These are phyloP conservation scores for Bellardia pandia DNA, from an alignment of 2,888 invertebrate species.

Conservation along the genomic window DNA sequence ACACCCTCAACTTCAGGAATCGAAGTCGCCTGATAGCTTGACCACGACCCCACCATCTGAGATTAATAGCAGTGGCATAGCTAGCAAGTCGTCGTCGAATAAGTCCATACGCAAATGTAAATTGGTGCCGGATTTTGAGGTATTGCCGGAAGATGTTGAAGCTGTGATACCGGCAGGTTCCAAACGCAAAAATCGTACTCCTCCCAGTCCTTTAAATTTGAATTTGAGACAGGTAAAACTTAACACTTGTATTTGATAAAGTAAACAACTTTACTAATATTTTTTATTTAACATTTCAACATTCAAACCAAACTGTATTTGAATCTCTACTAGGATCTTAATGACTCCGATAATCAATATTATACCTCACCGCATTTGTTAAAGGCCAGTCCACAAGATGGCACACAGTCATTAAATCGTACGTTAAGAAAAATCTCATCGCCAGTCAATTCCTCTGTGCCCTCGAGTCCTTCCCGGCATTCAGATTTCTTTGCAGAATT, in stretches of 20 bases:
- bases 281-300: background rate
- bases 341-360: conserved; percentile 81
- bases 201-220: conserved; percentile 83
- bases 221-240: conserved; percentile 79
- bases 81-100: conserved; percentile 78
- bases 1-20: conserved; percentile 69
- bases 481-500: conserved; percentile 88
- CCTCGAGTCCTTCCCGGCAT: conserved; percentile 88
- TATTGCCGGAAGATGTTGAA: conserved; percentile 82
- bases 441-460: conserved; percentile 86
- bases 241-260: background rate
- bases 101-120: conserved; percentile 80
- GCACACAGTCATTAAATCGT: conserved; percentile 80
- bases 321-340: conserved; percentile 71
- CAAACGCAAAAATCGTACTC: conserved; percentile 79
- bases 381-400: conserved; percentile 80
- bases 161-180: conserved; percentile 79
- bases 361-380: conserved; percentile 83
- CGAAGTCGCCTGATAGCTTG: conserved; percentile 72
- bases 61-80: conserved; percentile 43
- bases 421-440: conserved; percentile 86
- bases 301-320: background rate
- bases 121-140: conserved; percentile 82
- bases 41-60: conserved; percentile 36
- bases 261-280: background rate